Evolutionary conservation across 92 coral and sea anemone genomes (phyloP).

Genomic region (Palythoa caribaeorum): DNA sequence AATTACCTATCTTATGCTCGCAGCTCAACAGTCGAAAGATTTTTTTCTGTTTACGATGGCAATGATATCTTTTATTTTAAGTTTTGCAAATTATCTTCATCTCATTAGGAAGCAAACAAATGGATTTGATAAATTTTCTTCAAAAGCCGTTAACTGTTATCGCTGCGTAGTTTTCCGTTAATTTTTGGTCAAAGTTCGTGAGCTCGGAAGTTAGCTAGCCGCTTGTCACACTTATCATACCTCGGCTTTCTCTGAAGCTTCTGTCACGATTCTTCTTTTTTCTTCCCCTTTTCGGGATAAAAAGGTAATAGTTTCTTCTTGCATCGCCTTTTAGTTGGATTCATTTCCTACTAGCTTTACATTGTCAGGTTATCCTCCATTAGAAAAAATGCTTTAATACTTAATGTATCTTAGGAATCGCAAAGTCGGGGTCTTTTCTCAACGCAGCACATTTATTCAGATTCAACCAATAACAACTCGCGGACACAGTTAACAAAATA

Average conservation of each 20-base stretch:
- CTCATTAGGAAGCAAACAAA: constrained; percentile 37
- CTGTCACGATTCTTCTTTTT: constrained; percentile 55
- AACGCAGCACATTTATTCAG: not conserved
- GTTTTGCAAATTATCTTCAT: constrained; percentile 39
- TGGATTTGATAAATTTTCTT: constrained; percentile 18
- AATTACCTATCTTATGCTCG: not conserved
- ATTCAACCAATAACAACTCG: constrained; percentile 9
- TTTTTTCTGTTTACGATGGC: constrained; percentile 17
- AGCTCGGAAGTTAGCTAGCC: not conserved
- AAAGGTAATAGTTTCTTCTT: constrained; percentile 68
- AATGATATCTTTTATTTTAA: constrained; percentile 20
- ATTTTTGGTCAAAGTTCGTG: constrained; percentile 19
- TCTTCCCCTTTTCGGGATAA: constrained; percentile 74
- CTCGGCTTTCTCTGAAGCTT: constrained; percentile 62
- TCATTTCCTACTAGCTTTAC: constrained; percentile 56
- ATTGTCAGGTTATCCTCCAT: constrained; percentile 51
- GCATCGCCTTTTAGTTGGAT: constrained; percentile 55
- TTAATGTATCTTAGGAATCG: constrained; percentile 62
- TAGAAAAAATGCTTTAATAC: constrained; percentile 52
- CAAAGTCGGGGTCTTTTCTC: constrained; percentile 40
- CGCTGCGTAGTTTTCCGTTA: constrained; percentile 29
- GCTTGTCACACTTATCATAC: constrained; percentile 23
- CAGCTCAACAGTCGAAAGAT: not conserved
- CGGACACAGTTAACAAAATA: constrained; percentile 27
- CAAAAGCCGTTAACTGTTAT: constrained; percentile 41